Base-by-base conservation (phyloP, 2,888 invertebrate species). In the Orthonychiurus folsomi region DNA sequence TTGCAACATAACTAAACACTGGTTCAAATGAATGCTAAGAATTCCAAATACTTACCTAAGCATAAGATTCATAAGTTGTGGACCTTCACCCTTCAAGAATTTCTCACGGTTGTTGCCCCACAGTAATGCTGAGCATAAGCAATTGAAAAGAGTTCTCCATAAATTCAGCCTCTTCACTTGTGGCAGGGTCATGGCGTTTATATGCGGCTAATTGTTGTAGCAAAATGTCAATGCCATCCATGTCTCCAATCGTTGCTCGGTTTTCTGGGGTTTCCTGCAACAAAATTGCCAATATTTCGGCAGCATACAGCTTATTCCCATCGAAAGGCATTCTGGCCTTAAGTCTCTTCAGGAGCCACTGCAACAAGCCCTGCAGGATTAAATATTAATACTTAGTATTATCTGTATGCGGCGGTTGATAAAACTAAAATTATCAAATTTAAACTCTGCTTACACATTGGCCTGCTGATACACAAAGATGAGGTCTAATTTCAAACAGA, bases 61-160 rank as follows among this genome's bases (percentile, higher is more conserved):
- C 95, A 99, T 97, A 64, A 99, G 83, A 79, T 97, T 99, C 99
- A 99, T 99, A 55, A 99, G 83, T 78, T 99, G 99, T 57, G 97
- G 80, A 2, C 99, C 99, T 81, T 99, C 99, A 1, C 94, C 99
- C 73, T 89, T 86, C 28, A 99, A 81, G 77, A 99, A 99, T 63
- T 88, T 84, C 68, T 93, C 91, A 57, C 95, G 83, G 79, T 99
- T 99, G 66, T 86, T 80, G 18, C 86, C 82, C 67, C 86, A 84
- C 87, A 96, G 89, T 63, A 99, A 81, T 62, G 93, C 87, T 60
- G 95, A 95, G 77, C 99, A 99, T 66, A 99, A 80, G 62, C 89
- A 86, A 78, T 97, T 91, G 77, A 99, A 99, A 71, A 99, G 81
- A n/a, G 79, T 99, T 99, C 79, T 99, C 97, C 97, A 99, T 97